phyloP scores from a whole-genome alignment of 2,797 vertebrate species.

The Pipistrellus nathusii region DNA sequence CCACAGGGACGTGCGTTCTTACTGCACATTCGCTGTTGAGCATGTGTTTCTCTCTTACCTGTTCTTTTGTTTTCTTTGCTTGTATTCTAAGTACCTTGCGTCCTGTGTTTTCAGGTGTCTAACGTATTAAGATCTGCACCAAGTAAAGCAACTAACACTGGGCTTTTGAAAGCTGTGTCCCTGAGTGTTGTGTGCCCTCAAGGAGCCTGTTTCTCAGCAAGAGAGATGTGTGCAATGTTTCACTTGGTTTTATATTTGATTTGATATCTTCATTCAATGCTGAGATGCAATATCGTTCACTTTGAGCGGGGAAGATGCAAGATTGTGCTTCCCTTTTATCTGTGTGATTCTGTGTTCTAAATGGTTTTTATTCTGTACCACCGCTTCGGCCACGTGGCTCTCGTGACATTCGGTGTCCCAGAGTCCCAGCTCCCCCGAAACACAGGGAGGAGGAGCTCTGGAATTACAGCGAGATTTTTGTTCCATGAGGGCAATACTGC shows the following conservation, averaged over 20 bases:
- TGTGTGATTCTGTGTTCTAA: constrained; percentile 77
- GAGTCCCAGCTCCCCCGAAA: constrained; percentile 66
- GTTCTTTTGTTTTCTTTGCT: constrained; percentile 75
- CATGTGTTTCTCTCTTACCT: constrained; percentile 65
- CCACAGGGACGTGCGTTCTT: constrained; percentile 51
- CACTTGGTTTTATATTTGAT: constrained; percentile 83
- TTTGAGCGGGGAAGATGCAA: constrained; percentile 80
- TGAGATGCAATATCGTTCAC: constrained; percentile 87
- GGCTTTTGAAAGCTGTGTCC: constrained; percentile 33
- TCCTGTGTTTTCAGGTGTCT: constrained; percentile 71
- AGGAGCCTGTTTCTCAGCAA: constrained; percentile 80
- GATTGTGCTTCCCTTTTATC: constrained; percentile 84
- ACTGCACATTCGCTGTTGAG: constrained; percentile 55
- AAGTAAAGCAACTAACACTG: not conserved
- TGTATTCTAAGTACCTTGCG: constrained; percentile 72
- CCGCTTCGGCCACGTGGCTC: constrained; percentile 78
- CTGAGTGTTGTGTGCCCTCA: constrained; percentile 71
- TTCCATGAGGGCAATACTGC: constrained; percentile 80
- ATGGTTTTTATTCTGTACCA: constrained; percentile 68
- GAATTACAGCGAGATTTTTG: constrained; percentile 67
- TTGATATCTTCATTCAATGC: constrained; percentile 84
- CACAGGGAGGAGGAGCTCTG: constrained; percentile 68
- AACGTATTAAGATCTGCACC: constrained; percentile 20
- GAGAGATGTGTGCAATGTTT: constrained; percentile 87
- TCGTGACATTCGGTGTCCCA: constrained; percentile 75